Conservation (phyloP, 2,888 invertebrate genomes). For the Chloromyia formosa region DNA sequence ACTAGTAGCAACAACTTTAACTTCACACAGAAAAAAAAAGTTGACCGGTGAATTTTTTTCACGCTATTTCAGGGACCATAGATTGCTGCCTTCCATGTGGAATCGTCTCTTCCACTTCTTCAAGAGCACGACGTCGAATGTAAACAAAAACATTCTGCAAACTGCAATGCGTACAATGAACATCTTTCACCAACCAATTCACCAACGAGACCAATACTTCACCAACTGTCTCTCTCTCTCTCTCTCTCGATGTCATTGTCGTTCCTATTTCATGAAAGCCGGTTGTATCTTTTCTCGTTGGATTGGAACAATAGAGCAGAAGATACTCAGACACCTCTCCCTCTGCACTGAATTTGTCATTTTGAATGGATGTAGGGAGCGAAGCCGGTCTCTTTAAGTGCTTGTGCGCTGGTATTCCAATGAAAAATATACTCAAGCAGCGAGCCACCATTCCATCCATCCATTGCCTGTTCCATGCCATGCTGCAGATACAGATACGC, state of each 20-base stretch:
- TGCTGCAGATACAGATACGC: not conserved
- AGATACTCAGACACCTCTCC: too few relatives aligned
- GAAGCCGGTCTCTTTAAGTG: not conserved
- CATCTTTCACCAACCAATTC: not conserved
- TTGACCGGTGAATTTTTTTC: slow-evolving; percentile 3
- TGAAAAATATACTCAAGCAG: not conserved
- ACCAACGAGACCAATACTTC: not conserved
- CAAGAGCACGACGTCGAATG: not conserved
- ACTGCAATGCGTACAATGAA: slow-evolving; percentile 5
- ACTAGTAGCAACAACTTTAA: not conserved
- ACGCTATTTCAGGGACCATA: not conserved
- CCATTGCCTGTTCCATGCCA: not conserved
- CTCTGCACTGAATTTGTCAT: too few relatives aligned
- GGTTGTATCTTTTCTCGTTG: too few relatives aligned
- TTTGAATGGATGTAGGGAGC: too few relatives aligned
- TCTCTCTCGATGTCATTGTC: too few relatives aligned
- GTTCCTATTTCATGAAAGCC: too few relatives aligned
- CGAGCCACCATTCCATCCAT: too few relatives aligned
- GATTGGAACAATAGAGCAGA: too few relatives aligned
- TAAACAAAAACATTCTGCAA: slow-evolving; percentile 22
- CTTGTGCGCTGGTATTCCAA: not conserved
- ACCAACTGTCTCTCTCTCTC: not conserved
- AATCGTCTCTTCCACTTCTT: not conserved
- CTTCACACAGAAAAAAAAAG: not conserved
- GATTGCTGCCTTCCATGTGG: not conserved